These are phyloP conservation scores for Manacus vitellinus DNA, from an alignment of 2,113 vertebrate species.

Conservation along the genomic window DNA sequence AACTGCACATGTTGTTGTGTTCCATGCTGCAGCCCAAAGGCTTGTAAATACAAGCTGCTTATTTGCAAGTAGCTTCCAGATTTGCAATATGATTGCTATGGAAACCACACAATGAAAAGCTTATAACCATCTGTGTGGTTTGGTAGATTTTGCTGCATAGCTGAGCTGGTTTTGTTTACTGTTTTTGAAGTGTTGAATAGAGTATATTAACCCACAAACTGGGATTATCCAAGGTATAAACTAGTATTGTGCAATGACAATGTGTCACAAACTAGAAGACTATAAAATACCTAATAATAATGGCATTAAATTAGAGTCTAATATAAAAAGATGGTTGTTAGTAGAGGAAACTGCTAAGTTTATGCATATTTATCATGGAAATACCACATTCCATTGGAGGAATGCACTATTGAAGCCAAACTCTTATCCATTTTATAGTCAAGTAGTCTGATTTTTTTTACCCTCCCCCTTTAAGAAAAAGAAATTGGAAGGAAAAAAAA, in stretches of 20 bases:
- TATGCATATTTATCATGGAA: slow-evolving; percentile 35
- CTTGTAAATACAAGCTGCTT: slow-evolving; percentile 87
- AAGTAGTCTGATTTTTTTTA: neutral
- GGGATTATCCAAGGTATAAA: slow-evolving; percentile 68
- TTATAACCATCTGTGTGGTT: slow-evolving; percentile 81
- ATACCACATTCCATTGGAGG: slow-evolving; percentile 30
- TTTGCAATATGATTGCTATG: slow-evolving; percentile 86
- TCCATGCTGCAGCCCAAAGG: slow-evolving; percentile 72
- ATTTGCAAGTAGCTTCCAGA: slow-evolving; percentile 83
- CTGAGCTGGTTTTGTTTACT: slow-evolving; percentile 82
- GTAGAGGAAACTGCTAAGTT: neutral
- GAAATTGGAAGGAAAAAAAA: neutral
- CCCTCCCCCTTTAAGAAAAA: neutral
- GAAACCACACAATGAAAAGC: slow-evolving; percentile 84
- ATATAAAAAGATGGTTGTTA: slow-evolving; percentile 2
- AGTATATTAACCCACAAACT: slow-evolving; percentile 70
- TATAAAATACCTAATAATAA: slow-evolving; percentile 56
- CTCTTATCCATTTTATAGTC: neutral
- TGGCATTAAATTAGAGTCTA: slow-evolving; percentile 35
- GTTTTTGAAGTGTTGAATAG: slow-evolving; percentile 74
- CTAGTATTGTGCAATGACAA: slow-evolving; percentile 56
- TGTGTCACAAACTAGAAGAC: slow-evolving; percentile 19
- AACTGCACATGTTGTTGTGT: slow-evolving; percentile 68
- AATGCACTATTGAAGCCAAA: slow-evolving; percentile 14
- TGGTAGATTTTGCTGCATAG: slow-evolving; percentile 77